phyloP scores from a whole-genome alignment of 1,140 invertebrate species.

The Oncopodura yosiiana region DNA sequence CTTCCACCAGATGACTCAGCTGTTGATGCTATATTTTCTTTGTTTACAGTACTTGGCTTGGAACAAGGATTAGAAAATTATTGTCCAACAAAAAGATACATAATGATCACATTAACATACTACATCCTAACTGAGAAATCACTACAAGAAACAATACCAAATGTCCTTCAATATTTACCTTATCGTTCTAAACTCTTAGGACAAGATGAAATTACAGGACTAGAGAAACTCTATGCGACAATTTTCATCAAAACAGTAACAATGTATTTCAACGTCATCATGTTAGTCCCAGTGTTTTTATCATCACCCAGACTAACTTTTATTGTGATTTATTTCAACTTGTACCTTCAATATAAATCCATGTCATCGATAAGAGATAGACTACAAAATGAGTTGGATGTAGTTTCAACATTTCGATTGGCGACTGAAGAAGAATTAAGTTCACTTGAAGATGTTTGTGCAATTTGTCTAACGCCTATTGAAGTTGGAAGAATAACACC shows the following conservation, averaged over 20 bases:
- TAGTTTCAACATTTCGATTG: conserved; percentile 52
- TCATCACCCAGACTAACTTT: conserved; percentile 42
- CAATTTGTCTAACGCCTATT: conserved; percentile 59
- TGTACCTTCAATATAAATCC: conserved; percentile 55
- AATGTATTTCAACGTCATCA: conserved; percentile 14
- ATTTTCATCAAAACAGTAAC: conserved; percentile 27
- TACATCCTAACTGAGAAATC: conserved; percentile 64
- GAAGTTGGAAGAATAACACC: conserved; percentile 56
- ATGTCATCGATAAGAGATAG: conserved; percentile 46
- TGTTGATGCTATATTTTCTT: neutral
- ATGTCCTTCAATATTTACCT: conserved; percentile 23
- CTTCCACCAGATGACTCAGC: neutral
- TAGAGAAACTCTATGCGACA: conserved; percentile 33
- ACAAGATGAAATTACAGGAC: conserved; percentile 28
- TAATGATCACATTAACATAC: conserved; percentile 54
- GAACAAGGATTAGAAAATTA: conserved; percentile 65
- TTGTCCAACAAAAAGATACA: conserved; percentile 54
- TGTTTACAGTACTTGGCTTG: conserved; percentile 51
- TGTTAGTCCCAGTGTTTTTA: conserved; percentile 9
- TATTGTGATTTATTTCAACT: conserved; percentile 54
- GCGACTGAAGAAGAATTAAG: conserved; percentile 56
- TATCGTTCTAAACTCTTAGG: conserved; percentile 12
- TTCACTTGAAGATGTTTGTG: conserved; percentile 59
- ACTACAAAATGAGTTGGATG: conserved; percentile 49
- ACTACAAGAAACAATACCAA: conserved; percentile 26